Evolutionary conservation across 2,113 vertebrate genomes (phyloP).

Genomic region (Anoura caudifer): DNA sequence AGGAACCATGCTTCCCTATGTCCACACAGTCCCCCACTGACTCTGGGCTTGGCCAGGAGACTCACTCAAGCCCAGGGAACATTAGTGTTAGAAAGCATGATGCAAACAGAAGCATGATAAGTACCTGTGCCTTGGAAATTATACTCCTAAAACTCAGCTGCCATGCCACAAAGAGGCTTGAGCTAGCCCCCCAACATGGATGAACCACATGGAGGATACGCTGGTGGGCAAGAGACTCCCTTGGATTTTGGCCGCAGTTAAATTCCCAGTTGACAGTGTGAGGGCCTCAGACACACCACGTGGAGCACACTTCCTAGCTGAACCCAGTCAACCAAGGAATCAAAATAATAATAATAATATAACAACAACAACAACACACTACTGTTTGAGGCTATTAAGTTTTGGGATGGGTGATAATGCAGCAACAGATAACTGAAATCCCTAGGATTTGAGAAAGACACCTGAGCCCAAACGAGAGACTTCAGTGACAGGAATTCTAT

Average conservation of each 20-base stretch:
- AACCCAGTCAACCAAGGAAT: neutral
- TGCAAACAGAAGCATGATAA: neutral
- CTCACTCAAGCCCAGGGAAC: neutral
- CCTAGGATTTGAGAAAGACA: neutral
- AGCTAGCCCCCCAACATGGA: neutral
- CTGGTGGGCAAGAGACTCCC: neutral
- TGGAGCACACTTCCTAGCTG: neutral
- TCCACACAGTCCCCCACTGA: neutral
- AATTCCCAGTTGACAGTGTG: neutral
- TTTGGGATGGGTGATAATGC: neutral
- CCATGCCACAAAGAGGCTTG: neutral
- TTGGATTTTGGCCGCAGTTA: neutral
- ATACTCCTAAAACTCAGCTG: neutral
- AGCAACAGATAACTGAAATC: neutral
- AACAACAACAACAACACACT: no score
- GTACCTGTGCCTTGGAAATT: neutral
- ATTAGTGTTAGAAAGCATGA: neutral
- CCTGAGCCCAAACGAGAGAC: neutral
- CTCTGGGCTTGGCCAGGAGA: neutral
- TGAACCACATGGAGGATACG: neutral
- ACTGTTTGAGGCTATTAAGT: neutral
- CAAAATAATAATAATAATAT: neutral
- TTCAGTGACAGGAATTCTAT: neutral
- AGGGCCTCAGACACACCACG: fast-evolving
- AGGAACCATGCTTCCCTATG: fast-evolving